Evolutionary conservation across 1,140 invertebrate species (phyloP).

Genomic region (Drosophila sturtevanti): DNA sequence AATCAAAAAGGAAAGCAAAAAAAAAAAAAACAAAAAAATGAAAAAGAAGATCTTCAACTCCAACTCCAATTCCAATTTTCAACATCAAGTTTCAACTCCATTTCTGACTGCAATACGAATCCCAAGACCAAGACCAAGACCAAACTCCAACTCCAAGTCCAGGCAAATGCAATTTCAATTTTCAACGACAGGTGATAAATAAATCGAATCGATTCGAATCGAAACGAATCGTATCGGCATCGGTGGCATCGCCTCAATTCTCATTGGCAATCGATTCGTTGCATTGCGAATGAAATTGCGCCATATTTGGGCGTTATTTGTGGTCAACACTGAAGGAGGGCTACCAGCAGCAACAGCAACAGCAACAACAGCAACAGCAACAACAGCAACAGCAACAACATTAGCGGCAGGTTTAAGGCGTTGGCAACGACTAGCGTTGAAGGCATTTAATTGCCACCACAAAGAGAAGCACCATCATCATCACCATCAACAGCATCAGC

Average conservation of each 20-base stretch:
- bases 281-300: constrained; percentile 76
- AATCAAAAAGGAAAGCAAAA: too few relatives aligned
- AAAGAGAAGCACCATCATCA: not conserved
- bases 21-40: too few relatives aligned
- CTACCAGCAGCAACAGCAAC: not conserved
- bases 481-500: not conserved
- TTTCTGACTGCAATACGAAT: not conserved
- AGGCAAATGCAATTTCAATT: constrained; percentile 80
- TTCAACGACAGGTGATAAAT: constrained; percentile 81
- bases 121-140: not conserved
- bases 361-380: constrained; percentile 8
- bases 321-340: constrained; percentile 40
- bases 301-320: constrained; percentile 81
- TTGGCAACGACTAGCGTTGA: constrained; percentile 59
- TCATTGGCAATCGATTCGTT: constrained; percentile 67
- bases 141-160: constrained; percentile 1
- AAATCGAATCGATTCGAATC: constrained; percentile 78
- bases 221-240: constrained; percentile 58
- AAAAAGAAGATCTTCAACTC: not conserved
- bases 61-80: not conserved
- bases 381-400: too few relatives aligned
- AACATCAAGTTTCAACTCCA: not conserved
- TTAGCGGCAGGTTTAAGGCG: constrained; percentile 47
- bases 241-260: constrained; percentile 46
- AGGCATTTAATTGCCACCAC: constrained; percentile 78